These are phyloP conservation scores for Tenrec ecaudatus DNA, from an alignment of 2,113 vertebrate species.

Conservation along the genomic window DNA sequence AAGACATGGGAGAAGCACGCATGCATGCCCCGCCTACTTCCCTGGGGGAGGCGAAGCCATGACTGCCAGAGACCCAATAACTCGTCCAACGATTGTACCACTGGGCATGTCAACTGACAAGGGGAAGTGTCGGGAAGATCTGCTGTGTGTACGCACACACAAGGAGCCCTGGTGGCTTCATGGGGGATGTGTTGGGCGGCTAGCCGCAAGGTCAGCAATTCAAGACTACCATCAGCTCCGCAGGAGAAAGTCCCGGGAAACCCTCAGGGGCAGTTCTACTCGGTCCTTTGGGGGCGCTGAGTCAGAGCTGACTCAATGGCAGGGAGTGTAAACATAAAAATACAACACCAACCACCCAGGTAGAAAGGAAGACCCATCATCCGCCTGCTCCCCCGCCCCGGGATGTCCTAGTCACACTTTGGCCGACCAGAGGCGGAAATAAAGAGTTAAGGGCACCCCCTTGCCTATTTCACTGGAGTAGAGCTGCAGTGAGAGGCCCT, in stretches of 20 bases:
- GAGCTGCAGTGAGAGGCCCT: neutral
- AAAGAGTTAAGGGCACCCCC: no score
- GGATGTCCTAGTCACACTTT: neutral
- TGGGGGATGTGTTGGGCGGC: no score
- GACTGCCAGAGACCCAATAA: neutral
- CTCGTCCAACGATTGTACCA: neutral
- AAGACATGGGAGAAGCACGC: neutral
- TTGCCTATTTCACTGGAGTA: neutral
- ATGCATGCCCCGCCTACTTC: neutral
- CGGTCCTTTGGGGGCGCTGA: no score
- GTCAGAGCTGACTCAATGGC: no score
- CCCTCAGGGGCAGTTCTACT: no score
- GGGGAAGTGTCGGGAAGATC: neutral
- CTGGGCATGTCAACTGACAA: neutral
- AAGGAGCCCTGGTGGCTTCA: no score
- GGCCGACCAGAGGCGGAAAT: neutral
- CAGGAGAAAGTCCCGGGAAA: no score
- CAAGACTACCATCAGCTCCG: no score
- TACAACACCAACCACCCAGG: neutral
- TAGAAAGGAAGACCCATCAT: neutral
- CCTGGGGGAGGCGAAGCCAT: neutral
- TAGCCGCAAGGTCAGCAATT: no score
- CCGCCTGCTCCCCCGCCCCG: neutral
- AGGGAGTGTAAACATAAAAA: neutral
- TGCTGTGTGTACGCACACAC: neutral